Percentiles rank a stretch among this genome's conserved stretches.
Conservation (phyloP, 2,797 vertebrate species). For the Zenarchopterus dispar region DNA sequence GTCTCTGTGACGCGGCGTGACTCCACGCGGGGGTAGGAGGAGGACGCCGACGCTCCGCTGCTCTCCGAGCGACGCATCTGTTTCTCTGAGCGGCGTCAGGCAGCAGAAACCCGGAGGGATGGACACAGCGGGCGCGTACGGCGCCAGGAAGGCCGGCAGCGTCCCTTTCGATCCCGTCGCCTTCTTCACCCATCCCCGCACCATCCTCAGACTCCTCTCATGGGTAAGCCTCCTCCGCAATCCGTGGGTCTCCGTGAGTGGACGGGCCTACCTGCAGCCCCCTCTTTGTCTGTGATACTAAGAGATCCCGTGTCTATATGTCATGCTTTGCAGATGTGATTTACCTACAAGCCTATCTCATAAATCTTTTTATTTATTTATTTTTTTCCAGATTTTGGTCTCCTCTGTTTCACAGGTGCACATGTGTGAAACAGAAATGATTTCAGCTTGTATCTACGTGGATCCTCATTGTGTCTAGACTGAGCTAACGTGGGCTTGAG, state of each 20-base stretch:
- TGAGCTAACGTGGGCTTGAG: slow-evolving; percentile 14
- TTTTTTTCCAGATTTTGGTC: not conserved
- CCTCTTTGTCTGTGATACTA: not conserved
- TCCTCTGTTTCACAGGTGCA: too few relatives aligned
- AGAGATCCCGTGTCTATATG: not conserved
- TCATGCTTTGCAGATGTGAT: not conserved
- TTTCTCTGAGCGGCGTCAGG: slow-evolving; percentile 40
- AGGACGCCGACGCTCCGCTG: slow-evolving; percentile 46
- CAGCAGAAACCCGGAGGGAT: slow-evolving; percentile 59
- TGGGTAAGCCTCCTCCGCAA: slow-evolving; percentile 84
- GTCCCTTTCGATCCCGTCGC: slow-evolving; percentile 86
- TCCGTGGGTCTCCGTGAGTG: slow-evolving; percentile 27
- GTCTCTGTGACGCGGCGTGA: slow-evolving; percentile 62
- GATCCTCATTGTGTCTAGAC: slow-evolving; percentile 58
- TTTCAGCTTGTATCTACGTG: slow-evolving; percentile 9
- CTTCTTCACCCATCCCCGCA: slow-evolving; percentile 91
- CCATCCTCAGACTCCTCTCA: slow-evolving; percentile 86
- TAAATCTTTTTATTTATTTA: not conserved
- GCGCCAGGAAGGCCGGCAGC: slow-evolving; percentile 88
- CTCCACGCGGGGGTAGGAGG: slow-evolving; percentile 58
- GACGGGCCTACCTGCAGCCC: slow-evolving; percentile 47
- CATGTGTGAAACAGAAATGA: not conserved
- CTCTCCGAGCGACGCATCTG: slow-evolving; percentile 43
- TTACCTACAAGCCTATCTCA: not conserved
- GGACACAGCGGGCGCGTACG: slow-evolving; percentile 86